Base-by-base conservation (phyloP, 2,888 invertebrate genomes). In the Sycophila texana region DNA sequence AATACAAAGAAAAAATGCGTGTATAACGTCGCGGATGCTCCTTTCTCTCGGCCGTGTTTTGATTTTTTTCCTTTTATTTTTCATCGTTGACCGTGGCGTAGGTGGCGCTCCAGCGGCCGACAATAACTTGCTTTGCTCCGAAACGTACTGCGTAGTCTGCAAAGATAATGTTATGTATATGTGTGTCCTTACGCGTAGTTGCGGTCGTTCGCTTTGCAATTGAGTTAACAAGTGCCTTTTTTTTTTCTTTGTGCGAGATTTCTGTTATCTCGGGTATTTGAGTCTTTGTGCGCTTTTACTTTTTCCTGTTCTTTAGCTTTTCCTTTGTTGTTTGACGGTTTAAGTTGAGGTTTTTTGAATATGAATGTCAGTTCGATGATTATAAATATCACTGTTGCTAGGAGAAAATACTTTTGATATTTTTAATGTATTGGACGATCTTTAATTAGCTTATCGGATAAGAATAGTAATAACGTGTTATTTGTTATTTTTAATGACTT, bases 101-200 rank as follows among this genome's bases (percentile, higher is more conserved):
- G 77, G 60, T 73, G 77, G 77, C 73, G 77, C 73, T 51, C 26
- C n/a, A 39, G 13, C 26, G n/a, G 60, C 49, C 39, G 7, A 39
- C 10, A 10, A 39, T 39, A 39, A 39, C 39, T 65, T 18, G 51
- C 12, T 30, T 60, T 74, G 53, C 55, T 30, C 61, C 20, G 49
- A 55, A 39, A 55, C 16, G 22, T 68, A 78, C 73, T 78, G 55
- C 73, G 73, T 76, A 53, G 53, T 47, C 63, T 72, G 73, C 51
- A 18, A 22, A 72, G 73, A 72, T 66, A 18, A 77, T 60, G 13
- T 61, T 63, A 63, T 16, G 30, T 39, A 14, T 70, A 16, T 22
- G 47, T 58, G 13, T 39, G 47, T 20, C 39, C 18, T 4, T 10
- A 57, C 39, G 39, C 7, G 10, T 10, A 73, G 73, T 73, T 67